Evolutionary conservation across 2,888 invertebrate genomes (phyloP), one percentile per base, ranked within the genome.

Genomic region (Leptopilina myrica): DNA sequence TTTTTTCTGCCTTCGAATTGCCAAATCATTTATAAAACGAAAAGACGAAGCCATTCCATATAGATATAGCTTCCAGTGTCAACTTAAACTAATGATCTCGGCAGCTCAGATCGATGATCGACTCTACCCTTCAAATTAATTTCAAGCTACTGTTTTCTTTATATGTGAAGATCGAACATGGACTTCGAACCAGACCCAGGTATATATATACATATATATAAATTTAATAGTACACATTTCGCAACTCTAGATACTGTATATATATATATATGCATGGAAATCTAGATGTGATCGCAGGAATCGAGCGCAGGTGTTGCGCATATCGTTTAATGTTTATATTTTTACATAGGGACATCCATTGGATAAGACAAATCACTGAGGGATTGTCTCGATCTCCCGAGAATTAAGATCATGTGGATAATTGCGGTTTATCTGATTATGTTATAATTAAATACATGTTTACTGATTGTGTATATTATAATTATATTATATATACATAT

Each of bases 11-110:
- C 69, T 3, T 73, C 14, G 69, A 73, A 73, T 73, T 79, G 43
- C 79, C 77, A 80, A 82, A 80, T 80, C 80, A 82, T 82, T 82
- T 82, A 80, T 80, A 80, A 80, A 79, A 53, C 77, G 43, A 46
- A 26, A 43, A 66, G 4, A 33, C 43, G 65, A 59, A 64, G 15
- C 59, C 59, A 46, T 59, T 64, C 5, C 20, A 20, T 20, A 20
- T 20, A 20, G 20, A 26, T 15, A 53, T 56, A 15, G 77, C 78
- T 77, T 69, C 76, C 69, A 78, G 80, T 81, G 81, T 80, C 81
- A 79, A 79, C 64, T 66, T 56, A 77, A 64, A 82, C 82, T 82
- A 82, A 82, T 82, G 82, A 67, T 76, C 77, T 64, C 56, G 53
- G 66, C 73, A 73, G 73, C 26, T 53, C 73, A 56, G 73, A 73